Conservation (phyloP, 2,888 invertebrate species). For the Heliconius sara region DNA sequence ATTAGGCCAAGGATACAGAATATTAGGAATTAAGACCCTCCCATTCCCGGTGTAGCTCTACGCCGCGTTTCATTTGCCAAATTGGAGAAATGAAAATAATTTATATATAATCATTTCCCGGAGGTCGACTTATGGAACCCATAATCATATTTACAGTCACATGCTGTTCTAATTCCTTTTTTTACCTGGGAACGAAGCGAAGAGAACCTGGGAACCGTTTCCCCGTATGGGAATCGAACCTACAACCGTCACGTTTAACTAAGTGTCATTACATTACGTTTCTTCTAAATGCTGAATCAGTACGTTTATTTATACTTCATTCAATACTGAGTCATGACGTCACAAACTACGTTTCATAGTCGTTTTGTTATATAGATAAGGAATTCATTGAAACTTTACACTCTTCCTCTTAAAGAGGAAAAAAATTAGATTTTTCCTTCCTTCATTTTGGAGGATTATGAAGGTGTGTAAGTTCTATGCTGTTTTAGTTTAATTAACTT, state of each 20-base stretch:
- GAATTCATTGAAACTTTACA: not conserved
- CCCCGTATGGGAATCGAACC: not conserved
- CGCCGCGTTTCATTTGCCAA: not conserved
- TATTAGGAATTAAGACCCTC: not conserved
- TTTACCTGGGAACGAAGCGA: too few species aligned
- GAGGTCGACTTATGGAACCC: too few species aligned
- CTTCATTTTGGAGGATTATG: not conserved
- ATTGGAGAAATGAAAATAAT: not conserved
- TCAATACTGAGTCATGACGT: not conserved
- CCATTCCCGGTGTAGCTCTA: not conserved
- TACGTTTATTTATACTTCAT: not conserved
- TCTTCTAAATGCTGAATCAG: too few species aligned
- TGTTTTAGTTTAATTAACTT: too few species aligned
- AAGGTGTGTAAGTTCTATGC: too few species aligned
- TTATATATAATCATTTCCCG: too few species aligned
- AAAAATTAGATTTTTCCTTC: not conserved
- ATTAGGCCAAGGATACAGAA: not conserved
- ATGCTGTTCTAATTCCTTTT: too few species aligned
- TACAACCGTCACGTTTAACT: not conserved
- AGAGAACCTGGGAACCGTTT: not conserved
- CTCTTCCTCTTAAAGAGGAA: not conserved
- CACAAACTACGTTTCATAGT: not conserved
- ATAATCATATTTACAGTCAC: too few species aligned
- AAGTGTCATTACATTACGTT: too few species aligned
- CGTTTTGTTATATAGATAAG: not conserved